Evolutionary conservation across 2,113 vertebrate species (phyloP).

Genomic region (Cepphus grylle): DNA sequence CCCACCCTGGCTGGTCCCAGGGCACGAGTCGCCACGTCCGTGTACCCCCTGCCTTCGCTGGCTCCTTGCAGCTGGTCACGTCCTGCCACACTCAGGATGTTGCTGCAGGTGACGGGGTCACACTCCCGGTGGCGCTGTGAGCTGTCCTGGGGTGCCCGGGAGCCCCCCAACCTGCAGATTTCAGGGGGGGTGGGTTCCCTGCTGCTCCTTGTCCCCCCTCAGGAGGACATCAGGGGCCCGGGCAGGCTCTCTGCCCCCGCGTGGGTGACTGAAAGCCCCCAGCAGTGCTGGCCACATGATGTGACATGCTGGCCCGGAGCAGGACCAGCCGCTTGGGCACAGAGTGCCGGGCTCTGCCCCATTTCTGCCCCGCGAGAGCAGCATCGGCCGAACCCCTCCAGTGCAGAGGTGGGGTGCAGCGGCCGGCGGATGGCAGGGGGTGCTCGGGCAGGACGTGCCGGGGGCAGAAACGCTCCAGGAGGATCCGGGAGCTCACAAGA

Average conservation of each 20-base stretch:
- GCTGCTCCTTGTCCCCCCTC: neutral
- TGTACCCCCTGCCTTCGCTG: too few species aligned
- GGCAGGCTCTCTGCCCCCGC: accelerated
- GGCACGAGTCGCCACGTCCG: accelerated
- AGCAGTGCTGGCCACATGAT: neutral
- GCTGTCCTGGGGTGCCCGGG: too few species aligned
- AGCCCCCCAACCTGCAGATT: neutral
- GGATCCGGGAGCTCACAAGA: neutral
- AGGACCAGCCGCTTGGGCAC: neutral
- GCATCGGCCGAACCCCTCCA: accelerated
- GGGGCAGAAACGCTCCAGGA: neutral
- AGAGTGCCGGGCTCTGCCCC: accelerated
- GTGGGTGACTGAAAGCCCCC: neutral
- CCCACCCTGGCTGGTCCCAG: neutral
- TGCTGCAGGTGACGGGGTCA: neutral
- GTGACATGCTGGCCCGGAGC: accelerated
- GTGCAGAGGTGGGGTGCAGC: accelerated
- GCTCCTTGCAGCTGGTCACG: neutral
- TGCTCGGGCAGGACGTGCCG: accelerated
- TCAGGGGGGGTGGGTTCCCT: too few species aligned
- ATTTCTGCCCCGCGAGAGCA: accelerated
- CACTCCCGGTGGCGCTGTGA: accelerated
- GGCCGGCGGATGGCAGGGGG: too few species aligned
- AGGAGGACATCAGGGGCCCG: too few species aligned
- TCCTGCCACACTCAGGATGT: accelerated